Evolutionary conservation across 1,140 invertebrate genomes (phyloP).

Genomic region (Frieseomelitta varia): DNA sequence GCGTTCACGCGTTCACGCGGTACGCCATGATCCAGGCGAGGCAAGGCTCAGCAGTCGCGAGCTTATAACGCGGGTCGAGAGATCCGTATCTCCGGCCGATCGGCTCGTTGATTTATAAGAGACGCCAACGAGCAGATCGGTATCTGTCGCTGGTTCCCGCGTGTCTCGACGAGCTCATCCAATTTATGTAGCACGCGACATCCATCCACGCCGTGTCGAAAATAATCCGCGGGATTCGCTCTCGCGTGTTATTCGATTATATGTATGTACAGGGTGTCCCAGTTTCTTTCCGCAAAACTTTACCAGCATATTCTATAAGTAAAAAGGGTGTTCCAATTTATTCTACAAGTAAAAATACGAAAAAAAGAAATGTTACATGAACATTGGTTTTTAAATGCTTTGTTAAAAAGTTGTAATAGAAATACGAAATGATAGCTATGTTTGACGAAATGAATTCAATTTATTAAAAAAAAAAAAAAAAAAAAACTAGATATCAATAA

Average conservation of each 20-base stretch:
- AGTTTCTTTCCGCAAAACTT: no score
- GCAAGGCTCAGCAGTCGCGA: slow-evolving; percentile 21
- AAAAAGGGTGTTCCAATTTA: no score
- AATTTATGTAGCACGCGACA: slow-evolving; percentile 73
- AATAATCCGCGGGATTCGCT: background rate
- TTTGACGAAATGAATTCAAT: no score
- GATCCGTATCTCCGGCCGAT: slow-evolving; percentile 63
- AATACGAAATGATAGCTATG: no score
- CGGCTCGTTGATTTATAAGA: slow-evolving; percentile 69
- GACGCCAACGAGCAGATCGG: slow-evolving; percentile 57
- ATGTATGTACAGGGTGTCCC: no score
- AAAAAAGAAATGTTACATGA: no score
- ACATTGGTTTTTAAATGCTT: no score
- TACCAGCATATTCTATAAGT: no score
- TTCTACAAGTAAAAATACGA: no score
- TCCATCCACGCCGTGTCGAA: slow-evolving; percentile 28
- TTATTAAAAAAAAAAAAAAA: no score
- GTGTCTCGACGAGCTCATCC: slow-evolving; percentile 66
- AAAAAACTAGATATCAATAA: no score
- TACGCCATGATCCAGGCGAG: slow-evolving; percentile 4
- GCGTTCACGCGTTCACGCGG: slow-evolving; percentile 6
- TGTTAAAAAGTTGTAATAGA: no score
- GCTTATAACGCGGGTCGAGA: slow-evolving; percentile 49
- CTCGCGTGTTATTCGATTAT: background rate
- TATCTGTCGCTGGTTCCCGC: slow-evolving; percentile 61